phyloP scores from a whole-genome alignment of 2,797 vertebrate species.

The Falco cherrug region DNA sequence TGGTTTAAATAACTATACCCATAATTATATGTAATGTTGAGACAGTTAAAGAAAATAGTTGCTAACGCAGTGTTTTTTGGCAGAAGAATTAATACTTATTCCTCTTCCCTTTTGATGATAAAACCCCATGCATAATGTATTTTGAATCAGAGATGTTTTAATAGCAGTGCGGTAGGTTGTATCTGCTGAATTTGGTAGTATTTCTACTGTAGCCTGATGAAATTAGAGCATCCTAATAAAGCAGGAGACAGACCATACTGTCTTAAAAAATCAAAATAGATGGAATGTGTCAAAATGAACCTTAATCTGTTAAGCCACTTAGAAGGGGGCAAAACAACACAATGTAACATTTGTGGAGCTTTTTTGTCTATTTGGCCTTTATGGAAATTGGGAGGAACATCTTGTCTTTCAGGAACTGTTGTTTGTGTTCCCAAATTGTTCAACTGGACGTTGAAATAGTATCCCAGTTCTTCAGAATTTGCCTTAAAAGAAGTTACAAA shows the following conservation, averaged over 20 bases:
- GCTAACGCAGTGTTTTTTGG: not conserved
- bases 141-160: not conserved
- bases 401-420: not conserved
- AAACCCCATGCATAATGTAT: not conserved
- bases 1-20: not conserved
- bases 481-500: not conserved
- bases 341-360: not conserved
- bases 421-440: not conserved
- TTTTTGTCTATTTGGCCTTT: not conserved
- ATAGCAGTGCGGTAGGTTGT: not conserved
- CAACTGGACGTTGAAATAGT: not conserved
- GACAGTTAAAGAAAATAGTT: not conserved
- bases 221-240: not conserved
- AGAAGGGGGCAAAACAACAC: not conserved
- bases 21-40: not conserved
- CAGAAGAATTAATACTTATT: not conserved
- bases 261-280: not conserved
- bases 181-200: not conserved
- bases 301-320: not conserved
- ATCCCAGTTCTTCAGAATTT: not conserved
- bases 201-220: not conserved
- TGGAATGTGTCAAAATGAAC: not conserved
- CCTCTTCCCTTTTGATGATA: not conserved
- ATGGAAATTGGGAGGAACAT: not conserved
- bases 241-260: not conserved